Base-by-base conservation (phyloP, 2,888 invertebrate genomes). In the Hirudinaria manillensis region DNA sequence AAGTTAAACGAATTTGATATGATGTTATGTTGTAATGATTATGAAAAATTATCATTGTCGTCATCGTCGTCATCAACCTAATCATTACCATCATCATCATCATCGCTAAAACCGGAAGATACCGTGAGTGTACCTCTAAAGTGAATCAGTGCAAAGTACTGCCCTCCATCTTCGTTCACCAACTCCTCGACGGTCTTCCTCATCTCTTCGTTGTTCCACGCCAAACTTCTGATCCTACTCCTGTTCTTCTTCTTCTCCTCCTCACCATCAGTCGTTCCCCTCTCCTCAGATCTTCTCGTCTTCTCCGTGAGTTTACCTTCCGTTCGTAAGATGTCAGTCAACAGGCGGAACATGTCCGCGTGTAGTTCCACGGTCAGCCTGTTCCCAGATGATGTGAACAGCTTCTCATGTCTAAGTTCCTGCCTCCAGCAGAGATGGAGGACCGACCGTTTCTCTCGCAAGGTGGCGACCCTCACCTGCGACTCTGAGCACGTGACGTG, bases 11-110 rank as follows among this genome's bases (percentile, higher is more conserved):
- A n/a, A n/a, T n/a, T n/a, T n/a, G n/a, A n/a, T n/a, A n/a, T n/a
- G n/a, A n/a, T n/a, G n/a, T n/a, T n/a, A n/a, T n/a, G n/a, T n/a
- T n/a, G n/a, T n/a, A n/a, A n/a, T n/a, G n/a, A n/a, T n/a, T n/a
- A n/a, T n/a, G n/a, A n/a, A n/a, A n/a, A n/a, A n/a, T 66, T 24
- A 67, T 67, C 67, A 32, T 67, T 6, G 29, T 66, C 68, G 36
- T 7, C 68, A 68, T 29, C 68, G 21, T 29, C 68, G 29, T 68
- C 6, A 34, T 68, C 68, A 68, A 29, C 68, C 2, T 68, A 2
- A 68, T 68, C 68, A 32, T 68, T 32, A 68, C 29, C 34, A 68
- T 68, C 68, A 68, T 32, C 68, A 68, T 68, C 68, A 68, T 32
- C 68, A 68, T 1, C 29, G 21, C 27, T 27, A n/a, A n/a, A n/a